Conservation (phyloP, 2,113 vertebrate genomes). For the Toxostoma redivivum region DNA sequence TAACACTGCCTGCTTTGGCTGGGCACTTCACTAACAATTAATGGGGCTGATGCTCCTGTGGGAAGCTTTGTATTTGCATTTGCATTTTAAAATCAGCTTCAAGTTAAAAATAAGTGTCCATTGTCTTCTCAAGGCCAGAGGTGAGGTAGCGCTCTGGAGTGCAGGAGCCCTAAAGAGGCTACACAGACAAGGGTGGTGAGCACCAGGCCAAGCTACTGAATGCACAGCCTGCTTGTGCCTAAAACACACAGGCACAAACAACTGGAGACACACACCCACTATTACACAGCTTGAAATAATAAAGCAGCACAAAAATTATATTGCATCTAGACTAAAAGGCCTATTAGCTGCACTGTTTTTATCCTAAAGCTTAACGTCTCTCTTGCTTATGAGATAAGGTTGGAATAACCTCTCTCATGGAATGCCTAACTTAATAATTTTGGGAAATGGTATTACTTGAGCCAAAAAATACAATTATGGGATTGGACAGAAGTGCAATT, state of each 20-base stretch:
- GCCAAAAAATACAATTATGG: neutral
- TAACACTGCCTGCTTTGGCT: slow-evolving; percentile 34
- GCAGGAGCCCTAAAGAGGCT: neutral
- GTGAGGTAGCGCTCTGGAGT: neutral
- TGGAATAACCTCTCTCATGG: neutral
- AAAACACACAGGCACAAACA: neutral
- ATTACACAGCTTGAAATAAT: neutral
- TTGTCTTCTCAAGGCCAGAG: neutral
- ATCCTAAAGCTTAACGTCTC: neutral
- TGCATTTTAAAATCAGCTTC: neutral
- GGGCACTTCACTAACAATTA: slow-evolving; percentile 19
- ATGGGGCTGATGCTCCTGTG: neutral
- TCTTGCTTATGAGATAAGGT: neutral
- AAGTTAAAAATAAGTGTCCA: neutral
- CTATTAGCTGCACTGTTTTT: neutral
- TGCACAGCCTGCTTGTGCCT: neutral
- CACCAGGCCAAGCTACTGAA: neutral
- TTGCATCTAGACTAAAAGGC: neutral
- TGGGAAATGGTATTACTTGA: neutral
- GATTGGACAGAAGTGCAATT: neutral
- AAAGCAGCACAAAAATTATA: neutral
- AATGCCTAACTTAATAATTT: neutral
- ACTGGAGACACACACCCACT: neutral
- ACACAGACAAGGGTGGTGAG: neutral
- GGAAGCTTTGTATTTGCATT: neutral